These are phyloP conservation scores for Microctonus aethiopoides DNA, from an alignment of 2,888 invertebrate genomes.

Conservation along the genomic window DNA sequence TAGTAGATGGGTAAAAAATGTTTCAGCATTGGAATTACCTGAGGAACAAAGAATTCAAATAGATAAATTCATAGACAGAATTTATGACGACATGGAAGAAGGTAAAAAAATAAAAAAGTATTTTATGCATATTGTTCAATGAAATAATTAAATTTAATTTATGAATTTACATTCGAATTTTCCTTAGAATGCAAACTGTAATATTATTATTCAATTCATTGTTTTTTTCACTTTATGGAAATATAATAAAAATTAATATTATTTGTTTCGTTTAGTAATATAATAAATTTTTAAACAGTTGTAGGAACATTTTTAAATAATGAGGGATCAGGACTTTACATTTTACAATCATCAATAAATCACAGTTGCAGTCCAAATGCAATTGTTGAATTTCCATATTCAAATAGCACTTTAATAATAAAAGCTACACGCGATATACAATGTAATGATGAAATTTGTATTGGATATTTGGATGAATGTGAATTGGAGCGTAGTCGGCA, in stretches of 20 bases:
- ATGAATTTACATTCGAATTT: no score
- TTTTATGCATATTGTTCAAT: conserved; percentile 8
- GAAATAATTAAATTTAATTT: no score
- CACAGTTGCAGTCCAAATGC: conserved; percentile 94
- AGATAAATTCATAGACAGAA: conserved; percentile 81
- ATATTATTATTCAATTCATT: no score
- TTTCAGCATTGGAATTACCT: conserved; percentile 75
- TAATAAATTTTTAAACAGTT: conserved; percentile 66
- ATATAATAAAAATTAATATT: conserved; percentile 1
- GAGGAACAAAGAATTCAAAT: conserved; percentile 76
- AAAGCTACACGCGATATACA: conserved; percentile 79
- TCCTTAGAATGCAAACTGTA: no score
- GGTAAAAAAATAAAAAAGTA: conserved; percentile 69
- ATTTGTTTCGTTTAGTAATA: conserved; percentile 17
- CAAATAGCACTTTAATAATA: conserved; percentile 80
- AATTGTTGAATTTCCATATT: conserved; percentile 84
- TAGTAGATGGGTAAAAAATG: conserved; percentile 86
- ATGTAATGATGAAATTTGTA: conserved; percentile 88
- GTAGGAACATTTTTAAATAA: conserved; percentile 88
- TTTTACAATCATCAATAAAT: conserved; percentile 89
- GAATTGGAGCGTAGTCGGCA: conserved; percentile 83
- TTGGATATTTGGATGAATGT: conserved; percentile 92
- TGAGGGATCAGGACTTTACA: conserved; percentile 91
- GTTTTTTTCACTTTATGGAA: neutral
- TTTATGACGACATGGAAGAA: conserved; percentile 86